A percentile compares a stretch with the other conserved stretches of the same genome.
phyloP scores from a whole-genome alignment of 2,797 vertebrate genomes.

The Pachyuromys duprasi region DNA sequence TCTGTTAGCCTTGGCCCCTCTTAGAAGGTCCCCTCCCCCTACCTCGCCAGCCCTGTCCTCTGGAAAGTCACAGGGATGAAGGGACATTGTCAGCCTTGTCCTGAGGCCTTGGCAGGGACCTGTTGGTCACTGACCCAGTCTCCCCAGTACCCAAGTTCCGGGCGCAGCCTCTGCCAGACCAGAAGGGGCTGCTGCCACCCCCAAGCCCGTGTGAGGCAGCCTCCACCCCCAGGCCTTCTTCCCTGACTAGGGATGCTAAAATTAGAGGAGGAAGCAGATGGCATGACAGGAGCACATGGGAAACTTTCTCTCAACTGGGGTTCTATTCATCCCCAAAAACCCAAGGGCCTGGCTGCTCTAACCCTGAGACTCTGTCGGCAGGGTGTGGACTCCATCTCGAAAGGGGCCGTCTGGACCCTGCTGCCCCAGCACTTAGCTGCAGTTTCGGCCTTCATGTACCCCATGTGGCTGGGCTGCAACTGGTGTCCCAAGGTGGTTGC shows the following conservation, averaged over 20 bases:
- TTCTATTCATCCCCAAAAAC: conserved; percentile 64
- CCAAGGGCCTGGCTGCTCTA: neutral
- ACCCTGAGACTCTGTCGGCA: neutral
- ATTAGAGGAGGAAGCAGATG: conserved; percentile 81
- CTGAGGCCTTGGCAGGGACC: neutral
- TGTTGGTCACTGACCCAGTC: neutral
- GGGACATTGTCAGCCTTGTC: accelerated
- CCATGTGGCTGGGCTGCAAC: neutral
- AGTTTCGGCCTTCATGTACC: neutral
- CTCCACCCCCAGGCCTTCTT: conserved; percentile 67
- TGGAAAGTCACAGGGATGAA: neutral
- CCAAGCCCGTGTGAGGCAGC: conserved; percentile 63
- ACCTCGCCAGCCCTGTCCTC: neutral
- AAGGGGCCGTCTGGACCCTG: neutral
- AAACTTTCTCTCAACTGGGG: conserved; percentile 60
- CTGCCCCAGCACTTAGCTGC: neutral
- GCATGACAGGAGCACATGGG: conserved; percentile 51
- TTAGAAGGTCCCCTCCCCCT: neutral
- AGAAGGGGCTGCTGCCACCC: conserved; percentile 46
- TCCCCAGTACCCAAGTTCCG: neutral
- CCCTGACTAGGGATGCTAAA: conserved; percentile 67
- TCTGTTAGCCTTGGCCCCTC: neutral
- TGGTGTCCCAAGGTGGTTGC: neutral
- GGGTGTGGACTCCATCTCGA: neutral
- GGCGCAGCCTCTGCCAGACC: conserved; percentile 34